Evolutionary conservation across 2,888 invertebrate genomes (phyloP).

Genomic region (Phalera bucephala): DNA sequence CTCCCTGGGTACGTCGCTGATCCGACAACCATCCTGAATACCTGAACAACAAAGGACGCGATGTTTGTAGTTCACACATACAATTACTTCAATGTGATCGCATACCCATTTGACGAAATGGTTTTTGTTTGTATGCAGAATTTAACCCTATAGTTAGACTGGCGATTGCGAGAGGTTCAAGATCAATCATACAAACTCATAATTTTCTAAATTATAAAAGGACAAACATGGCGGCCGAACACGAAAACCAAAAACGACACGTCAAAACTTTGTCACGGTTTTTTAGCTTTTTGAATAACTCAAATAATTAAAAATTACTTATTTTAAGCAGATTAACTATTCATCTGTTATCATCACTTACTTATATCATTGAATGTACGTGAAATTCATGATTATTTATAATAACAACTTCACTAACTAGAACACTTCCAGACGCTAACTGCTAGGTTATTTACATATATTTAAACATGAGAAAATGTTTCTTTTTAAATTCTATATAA

Average conservation of each 20-base stretch:
- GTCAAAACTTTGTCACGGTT: conserved; percentile 64
- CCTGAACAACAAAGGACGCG: conserved; percentile 76
- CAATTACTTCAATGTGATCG: conserved; percentile 9
- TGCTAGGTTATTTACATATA: conserved; percentile 67
- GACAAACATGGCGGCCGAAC: conserved; percentile 81
- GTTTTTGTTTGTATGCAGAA: not conserved
- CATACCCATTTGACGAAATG: not conserved
- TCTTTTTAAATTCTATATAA: conserved; percentile 37
- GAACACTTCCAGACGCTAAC: conserved; percentile 65
- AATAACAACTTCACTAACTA: conserved; percentile 60
- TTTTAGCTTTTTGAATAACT: conserved; percentile 27
- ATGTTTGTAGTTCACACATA: conserved; percentile 29
- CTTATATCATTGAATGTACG: conserved; percentile 64
- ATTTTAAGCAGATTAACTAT: conserved; percentile 25
- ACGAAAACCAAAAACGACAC: conserved; percentile 75
- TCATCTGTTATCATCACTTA: conserved; percentile 52
- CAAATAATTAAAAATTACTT: conserved; percentile 11
- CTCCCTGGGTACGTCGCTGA: conserved; percentile 78
- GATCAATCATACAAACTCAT: conserved; percentile 30
- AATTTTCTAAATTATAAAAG: conserved; percentile 61
- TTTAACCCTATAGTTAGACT: not conserved
- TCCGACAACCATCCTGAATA: conserved; percentile 81
- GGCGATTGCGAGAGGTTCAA: conserved; percentile 10
- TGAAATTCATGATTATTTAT: conserved; percentile 66
- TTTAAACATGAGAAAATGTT: conserved; percentile 44